Conservation (phyloP, 2,888 invertebrate genomes). For the Taphrorychus bicolor region DNA sequence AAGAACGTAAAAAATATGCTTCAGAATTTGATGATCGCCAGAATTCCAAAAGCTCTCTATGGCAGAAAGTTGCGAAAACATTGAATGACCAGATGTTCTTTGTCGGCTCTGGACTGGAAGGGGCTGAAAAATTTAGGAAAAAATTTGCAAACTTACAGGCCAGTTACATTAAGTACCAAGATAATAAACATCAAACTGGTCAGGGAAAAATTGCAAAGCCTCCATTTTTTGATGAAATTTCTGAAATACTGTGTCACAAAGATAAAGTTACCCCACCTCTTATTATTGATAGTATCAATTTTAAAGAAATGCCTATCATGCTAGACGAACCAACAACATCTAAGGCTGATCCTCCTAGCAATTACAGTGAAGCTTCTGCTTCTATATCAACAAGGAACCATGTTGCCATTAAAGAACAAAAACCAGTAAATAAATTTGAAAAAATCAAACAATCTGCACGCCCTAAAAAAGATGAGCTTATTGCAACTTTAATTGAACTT, state of each 20-base stretch:
- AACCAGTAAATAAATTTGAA: background rate
- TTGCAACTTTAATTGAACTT: too few relatives aligned
- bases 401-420: background rate
- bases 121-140: conserved; percentile 28
- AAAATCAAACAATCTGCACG: background rate
- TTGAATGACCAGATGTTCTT: conserved; percentile 27
- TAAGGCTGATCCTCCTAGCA: too few relatives aligned
- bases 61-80: conserved; percentile 18
- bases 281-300: background rate
- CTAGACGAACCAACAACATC: background rate
- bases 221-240: conserved; percentile 18
- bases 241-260: conserved; percentile 17
- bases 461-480: background rate
- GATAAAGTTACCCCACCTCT: conserved; percentile 18
- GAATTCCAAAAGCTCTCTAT: conserved; percentile 22
- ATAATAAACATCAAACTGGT: too few relatives aligned
- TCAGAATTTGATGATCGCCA: conserved; percentile 23
- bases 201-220: conserved; percentile 17
- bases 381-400: background rate
- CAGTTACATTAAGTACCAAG: conserved; percentile 25
- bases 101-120: conserved; percentile 25
- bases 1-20: background rate
- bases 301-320: background rate
- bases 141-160: conserved; percentile 34
- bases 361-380: background rate